Conservation (phyloP, 2,113 vertebrate species). For the Toxotes jaculatrix region DNA sequence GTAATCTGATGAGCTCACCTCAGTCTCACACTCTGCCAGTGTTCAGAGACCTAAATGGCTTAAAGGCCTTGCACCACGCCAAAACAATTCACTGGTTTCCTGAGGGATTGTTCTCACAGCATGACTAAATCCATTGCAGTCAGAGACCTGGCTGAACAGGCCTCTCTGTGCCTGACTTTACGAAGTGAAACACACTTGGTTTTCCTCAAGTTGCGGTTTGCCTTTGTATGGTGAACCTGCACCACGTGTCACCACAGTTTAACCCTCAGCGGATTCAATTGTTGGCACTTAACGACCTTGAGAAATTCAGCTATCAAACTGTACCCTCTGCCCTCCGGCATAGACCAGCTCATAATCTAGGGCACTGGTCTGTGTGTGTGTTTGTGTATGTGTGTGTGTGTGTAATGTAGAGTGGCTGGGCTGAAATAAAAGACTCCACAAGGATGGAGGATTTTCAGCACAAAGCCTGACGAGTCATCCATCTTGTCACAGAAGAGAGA, state of each 20-base stretch:
- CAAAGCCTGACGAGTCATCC: conserved; percentile 77
- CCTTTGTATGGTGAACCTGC: conserved; percentile 1
- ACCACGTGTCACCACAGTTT: conserved; percentile 15
- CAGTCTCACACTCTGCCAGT: conserved; percentile 46
- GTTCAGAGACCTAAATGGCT: conserved; percentile 68
- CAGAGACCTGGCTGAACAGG: conserved; percentile 31
- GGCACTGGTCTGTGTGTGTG: conserved; percentile 37
- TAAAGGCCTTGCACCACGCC: conserved; percentile 61
- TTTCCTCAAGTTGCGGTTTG: conserved; percentile 14
- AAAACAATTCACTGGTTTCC: conserved; percentile 67
- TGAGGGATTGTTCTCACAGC: conserved; percentile 57
- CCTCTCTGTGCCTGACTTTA: conserved; percentile 12
- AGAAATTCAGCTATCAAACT: conserved; percentile 19
- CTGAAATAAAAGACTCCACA: conserved; percentile 68
- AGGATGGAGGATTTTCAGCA: conserved; percentile 73
- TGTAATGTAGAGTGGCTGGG: conserved; percentile 33
- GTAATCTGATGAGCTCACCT: conserved; percentile 74
- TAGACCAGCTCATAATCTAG: conserved; percentile 52
- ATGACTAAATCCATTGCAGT: conserved; percentile 54
- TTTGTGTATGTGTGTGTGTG: not conserved
- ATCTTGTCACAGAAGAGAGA: conserved; percentile 81
- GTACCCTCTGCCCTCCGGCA: conserved; percentile 46
- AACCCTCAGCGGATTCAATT: conserved; percentile 12
- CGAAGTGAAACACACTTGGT: conserved; percentile 16
- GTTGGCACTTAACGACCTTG: conserved; percentile 22